These are phyloP conservation scores for Cygnus buccinator DNA, from an alignment of 2,113 vertebrate genomes.

Conservation along the genomic window DNA sequence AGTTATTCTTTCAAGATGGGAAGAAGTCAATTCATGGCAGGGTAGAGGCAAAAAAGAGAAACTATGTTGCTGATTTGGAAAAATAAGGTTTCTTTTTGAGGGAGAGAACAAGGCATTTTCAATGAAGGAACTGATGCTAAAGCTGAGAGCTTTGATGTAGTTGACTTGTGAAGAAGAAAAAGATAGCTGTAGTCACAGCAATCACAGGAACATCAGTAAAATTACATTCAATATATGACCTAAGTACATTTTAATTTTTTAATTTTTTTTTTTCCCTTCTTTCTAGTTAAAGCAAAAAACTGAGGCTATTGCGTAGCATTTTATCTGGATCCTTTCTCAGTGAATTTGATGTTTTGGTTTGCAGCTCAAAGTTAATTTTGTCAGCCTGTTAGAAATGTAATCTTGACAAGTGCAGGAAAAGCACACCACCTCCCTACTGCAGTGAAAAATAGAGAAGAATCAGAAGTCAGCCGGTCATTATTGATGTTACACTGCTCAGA, in stretches of 20 bases:
- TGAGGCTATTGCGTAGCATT: background rate
- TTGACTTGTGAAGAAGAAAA: background rate
- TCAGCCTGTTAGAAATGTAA: background rate
- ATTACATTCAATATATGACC: background rate
- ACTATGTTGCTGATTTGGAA: background rate
- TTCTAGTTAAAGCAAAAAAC: background rate
- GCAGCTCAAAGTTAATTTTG: background rate
- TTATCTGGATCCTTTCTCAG: background rate
- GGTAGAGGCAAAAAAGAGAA: background rate
- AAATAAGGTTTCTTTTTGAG: background rate
- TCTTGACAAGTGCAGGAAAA: background rate
- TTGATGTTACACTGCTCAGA: background rate
- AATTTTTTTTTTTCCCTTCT: accelerated
- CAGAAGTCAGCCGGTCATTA: background rate
- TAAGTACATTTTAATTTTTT: background rate
- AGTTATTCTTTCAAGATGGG: background rate
- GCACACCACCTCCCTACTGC: background rate
- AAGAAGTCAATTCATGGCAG: background rate
- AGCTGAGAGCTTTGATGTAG: background rate
- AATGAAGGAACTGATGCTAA: background rate
- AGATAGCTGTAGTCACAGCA: background rate
- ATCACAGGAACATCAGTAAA: background rate
- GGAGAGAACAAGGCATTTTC: background rate
- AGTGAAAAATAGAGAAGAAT: background rate
- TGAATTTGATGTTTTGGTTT: background rate